Percentiles rank a stretch among this genome's conserved stretches.
phyloP scores from a whole-genome alignment of 2,113 vertebrate genomes.

The Lontra canadensis region DNA sequence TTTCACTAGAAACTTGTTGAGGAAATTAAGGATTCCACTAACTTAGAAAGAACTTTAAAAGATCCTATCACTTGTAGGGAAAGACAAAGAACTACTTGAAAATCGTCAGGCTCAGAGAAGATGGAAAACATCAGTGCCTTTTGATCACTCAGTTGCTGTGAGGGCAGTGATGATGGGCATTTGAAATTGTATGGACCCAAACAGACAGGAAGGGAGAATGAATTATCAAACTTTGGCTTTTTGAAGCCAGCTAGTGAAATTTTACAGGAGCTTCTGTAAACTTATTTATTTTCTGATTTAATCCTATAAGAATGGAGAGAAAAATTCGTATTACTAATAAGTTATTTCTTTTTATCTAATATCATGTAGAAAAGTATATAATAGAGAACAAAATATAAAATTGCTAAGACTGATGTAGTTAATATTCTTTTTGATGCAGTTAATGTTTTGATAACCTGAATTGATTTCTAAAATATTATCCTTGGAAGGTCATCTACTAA shows the following conservation, averaged over 20 bases:
- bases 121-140: background rate
- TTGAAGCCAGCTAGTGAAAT: background rate
- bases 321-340: background rate
- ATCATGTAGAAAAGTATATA: background rate
- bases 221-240: background rate
- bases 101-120: background rate
- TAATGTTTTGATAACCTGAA: slow-evolving; percentile 8
- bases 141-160: background rate
- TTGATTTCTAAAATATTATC: background rate
- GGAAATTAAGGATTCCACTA: background rate
- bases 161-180: background rate
- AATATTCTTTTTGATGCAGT: background rate
- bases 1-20: slow-evolving; percentile 1
- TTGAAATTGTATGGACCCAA: background rate
- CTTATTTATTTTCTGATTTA: background rate
- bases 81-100: background rate
- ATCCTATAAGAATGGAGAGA: background rate
- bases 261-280: background rate
- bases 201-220: background rate
- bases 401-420: background rate
- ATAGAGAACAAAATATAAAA: background rate
- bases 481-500: background rate
- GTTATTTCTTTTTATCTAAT: background rate
- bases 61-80: background rate
- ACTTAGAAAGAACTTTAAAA: slow-evolving; percentile 6